These are phyloP conservation scores for Crax fasciolata DNA, from an alignment of 2,797 vertebrate species.

Conservation along the genomic window DNA sequence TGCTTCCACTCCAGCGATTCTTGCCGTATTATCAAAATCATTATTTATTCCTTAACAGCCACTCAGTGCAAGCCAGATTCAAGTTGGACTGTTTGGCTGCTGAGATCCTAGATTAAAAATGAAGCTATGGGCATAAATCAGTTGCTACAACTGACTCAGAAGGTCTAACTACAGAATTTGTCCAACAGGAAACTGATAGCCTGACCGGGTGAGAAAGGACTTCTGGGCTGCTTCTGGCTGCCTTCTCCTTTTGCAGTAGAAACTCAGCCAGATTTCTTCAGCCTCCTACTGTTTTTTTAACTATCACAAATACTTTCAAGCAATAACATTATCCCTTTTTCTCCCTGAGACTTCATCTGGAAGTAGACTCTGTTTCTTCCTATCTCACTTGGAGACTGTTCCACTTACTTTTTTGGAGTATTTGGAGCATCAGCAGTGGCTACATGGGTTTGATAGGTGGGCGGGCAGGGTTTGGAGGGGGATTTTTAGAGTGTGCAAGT, in stretches of 20 bases:
- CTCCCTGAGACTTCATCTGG: neutral
- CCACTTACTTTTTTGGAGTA: slow-evolving; percentile 10
- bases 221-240: neutral
- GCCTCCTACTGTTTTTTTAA: neutral
- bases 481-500: neutral
- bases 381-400: neutral
- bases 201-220: neutral
- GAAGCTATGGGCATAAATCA: neutral
- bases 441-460: neutral
- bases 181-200: slow-evolving; percentile 1
- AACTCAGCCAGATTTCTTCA: neutral
- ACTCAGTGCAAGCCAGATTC: neutral
- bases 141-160: neutral
- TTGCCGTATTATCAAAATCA: neutral
- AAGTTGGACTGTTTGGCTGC: neutral
- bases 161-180: neutral
- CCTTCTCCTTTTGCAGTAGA: neutral
- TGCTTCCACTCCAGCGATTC: fast-evolving
- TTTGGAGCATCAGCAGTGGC: neutral
- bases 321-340: neutral
- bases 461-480: neutral
- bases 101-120: neutral
- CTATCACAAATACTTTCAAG: neutral
- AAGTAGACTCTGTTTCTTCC: neutral
- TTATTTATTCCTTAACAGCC: neutral